Base-by-base conservation (phyloP, 2,797 vertebrate genomes). In the Labeo calbasu region DNA sequence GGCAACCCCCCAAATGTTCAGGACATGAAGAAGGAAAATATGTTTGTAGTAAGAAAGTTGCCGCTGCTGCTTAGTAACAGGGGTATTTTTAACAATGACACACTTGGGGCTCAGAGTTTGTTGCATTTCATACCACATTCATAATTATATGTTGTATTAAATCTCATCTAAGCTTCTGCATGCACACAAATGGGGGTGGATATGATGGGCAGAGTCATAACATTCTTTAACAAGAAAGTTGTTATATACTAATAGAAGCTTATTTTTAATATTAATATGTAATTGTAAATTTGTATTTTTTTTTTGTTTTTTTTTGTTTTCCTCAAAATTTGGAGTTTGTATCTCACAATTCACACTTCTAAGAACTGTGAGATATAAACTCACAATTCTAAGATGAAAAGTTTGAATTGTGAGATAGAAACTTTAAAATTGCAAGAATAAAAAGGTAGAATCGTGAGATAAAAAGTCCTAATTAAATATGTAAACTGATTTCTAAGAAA, bases 1-100 rank as follows among this genome's bases (percentile, higher is more conserved):
- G 87, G 77, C 25, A 72, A 77, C 63, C 79, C 85, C 85, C 79
- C 82, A 90, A 90, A 88, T 40, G 73, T 76, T 57, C 19, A n/a
- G 68, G 68, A 70, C 68, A 46, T 1, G 68, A 43, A 43, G 68
- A 85, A 77, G 77, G 79, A 86, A 79, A 65, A 82, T 77, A 89
- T 61, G 59, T 28, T 25, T 28, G 77, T 88, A 82, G 85, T 84
- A 84, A 87, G 82, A 79, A 77, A 85, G 79, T 65, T 68, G 78
- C 87, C 86, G 77, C 53, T 28, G 25, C 76, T n/a, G 77, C 84
- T 17, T 79, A 71, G 87, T 40, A 85, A 86, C 72, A 43, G 78
- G 23, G 21, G 61, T 81, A 85, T 80, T 79, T 77, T 68, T 81
- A 77, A 83, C 70, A 61, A 28, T 43, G 69, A 69, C 53, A 46